Percentiles rank a stretch among this genome's conserved stretches.
These are phyloP conservation scores for Lapara coniferarum DNA, from an alignment of 2,888 invertebrate genomes.

Conservation along the genomic window DNA sequence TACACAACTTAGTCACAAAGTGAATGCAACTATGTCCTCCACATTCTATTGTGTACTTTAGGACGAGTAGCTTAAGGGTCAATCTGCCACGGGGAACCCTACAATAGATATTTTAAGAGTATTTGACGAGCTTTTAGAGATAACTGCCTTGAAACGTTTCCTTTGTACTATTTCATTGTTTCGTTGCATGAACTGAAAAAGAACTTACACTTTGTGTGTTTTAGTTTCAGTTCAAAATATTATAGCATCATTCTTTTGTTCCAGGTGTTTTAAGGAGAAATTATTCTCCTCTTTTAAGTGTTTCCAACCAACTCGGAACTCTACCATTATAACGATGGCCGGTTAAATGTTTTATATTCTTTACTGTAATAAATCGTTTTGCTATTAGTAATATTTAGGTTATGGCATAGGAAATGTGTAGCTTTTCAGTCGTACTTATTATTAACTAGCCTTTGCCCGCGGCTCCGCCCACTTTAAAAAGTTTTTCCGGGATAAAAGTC, in stretches of 20 bases:
- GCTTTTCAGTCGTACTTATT: too few species aligned
- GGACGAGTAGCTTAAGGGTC: conserved; percentile 39
- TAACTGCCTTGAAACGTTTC: conserved; percentile 72
- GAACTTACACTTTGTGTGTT: conserved; percentile 43
- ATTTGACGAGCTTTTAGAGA: conserved; percentile 76
- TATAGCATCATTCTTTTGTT: conserved; percentile 51
- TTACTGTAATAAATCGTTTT: too few species aligned
- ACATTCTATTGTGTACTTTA: conserved; percentile 40
- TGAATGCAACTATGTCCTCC: conserved; percentile 37
- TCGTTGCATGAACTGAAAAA: conserved; percentile 55
- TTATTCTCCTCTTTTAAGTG: neutral
- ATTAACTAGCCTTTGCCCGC: too few species aligned
- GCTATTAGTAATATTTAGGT: too few species aligned
- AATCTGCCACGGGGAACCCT: conserved; percentile 43
- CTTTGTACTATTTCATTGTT: conserved; percentile 77
- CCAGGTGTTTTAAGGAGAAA: conserved; percentile 31
- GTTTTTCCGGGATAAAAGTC: too few species aligned
- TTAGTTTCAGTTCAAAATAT: conserved; percentile 56
- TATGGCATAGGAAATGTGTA: too few species aligned
- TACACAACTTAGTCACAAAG: conserved; percentile 28
- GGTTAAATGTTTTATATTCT: neutral
- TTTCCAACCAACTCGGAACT: neutral
- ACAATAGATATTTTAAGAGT: conserved; percentile 65
- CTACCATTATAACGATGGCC: conserved; percentile 1
- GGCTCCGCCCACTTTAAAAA: too few species aligned